Percentiles rank a stretch among this genome's conserved stretches.
Evolutionary conservation across 1,140 invertebrate genomes (phyloP).

Genomic region (Periplaneta americana): DNA sequence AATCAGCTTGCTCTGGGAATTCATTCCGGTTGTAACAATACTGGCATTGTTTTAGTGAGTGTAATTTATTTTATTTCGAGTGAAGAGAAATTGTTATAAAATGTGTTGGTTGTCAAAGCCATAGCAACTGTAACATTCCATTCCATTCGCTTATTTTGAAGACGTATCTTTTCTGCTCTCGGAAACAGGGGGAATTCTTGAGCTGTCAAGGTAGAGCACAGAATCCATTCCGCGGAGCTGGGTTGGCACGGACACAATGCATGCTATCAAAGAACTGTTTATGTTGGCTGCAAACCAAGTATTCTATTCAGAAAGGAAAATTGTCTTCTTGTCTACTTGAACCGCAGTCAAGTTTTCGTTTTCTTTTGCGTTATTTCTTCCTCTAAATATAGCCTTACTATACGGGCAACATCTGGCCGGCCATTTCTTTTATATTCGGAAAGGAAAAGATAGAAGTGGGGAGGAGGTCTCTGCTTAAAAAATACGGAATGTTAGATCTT

Average conservation of each 20-base stretch:
- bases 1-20: no score
- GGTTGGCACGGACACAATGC: background rate
- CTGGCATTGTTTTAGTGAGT: background rate
- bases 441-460: background rate
- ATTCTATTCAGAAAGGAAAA: background rate
- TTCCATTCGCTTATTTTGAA: background rate
- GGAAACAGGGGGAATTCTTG: background rate
- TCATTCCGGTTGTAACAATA: no score
- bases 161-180: background rate
- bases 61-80: background rate
- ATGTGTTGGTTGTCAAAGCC: background rate
- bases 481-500: background rate
- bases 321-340: background rate
- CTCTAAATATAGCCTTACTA: background rate
- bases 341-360: background rate
- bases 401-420: background rate
- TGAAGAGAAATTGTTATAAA: background rate
- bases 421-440: background rate
- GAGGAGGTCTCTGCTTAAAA: background rate
- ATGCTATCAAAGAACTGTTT: background rate
- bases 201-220: background rate
- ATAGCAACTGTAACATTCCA: background rate
- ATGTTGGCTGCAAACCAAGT: background rate
- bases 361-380: background rate
- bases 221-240: background rate